Percentiles rank a stretch among this genome's conserved stretches.
Conservation (phyloP, 2,888 invertebrate genomes). For the Drosophila fulvimacula region DNA sequence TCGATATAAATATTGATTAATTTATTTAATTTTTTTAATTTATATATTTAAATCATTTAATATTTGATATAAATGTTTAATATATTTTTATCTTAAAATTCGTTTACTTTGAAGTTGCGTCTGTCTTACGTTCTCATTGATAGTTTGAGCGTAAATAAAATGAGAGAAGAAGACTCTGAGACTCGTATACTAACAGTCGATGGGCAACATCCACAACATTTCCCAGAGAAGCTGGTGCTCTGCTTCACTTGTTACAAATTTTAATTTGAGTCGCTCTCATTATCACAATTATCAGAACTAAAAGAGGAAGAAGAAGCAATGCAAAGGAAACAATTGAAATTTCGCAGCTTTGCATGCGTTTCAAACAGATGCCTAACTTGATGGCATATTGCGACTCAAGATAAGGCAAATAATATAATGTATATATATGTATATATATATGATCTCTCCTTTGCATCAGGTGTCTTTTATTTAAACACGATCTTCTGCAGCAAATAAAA, state of each 20-base stretch:
- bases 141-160: neutral
- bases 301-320: neutral
- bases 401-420: too few relatives aligned
- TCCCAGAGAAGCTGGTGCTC: neutral
- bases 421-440: too few relatives aligned
- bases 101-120: neutral
- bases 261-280: neutral
- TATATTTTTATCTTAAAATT: neutral
- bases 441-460: too few relatives aligned
- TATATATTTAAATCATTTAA: too few relatives aligned
- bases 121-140: too few relatives aligned
- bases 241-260: neutral
- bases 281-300: neutral
- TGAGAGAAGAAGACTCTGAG: neutral
- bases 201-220: constrained; percentile 13
- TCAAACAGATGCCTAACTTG: neutral
- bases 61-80: too few relatives aligned
- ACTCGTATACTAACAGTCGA: neutral
- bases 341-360: neutral
- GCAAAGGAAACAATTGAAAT: neutral
- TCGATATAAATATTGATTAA: too few relatives aligned
- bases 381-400: too few relatives aligned
- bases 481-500: neutral
- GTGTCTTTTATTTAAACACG: neutral
- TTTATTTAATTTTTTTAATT: too few relatives aligned